Conservation (phyloP, 1,140 invertebrate species). For the Atta colombica region DNA sequence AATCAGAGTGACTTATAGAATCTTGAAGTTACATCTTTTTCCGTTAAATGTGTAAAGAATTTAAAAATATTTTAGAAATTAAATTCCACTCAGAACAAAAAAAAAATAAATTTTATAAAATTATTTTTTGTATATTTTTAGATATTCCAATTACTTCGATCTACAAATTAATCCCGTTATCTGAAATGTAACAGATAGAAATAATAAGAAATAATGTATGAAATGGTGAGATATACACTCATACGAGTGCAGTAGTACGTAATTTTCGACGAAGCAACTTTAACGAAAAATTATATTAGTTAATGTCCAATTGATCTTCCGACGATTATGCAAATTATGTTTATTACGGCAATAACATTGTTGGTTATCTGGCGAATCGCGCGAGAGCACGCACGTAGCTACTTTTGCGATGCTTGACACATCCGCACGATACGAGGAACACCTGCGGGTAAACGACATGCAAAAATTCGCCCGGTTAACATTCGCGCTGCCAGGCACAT, state of each 20-base stretch:
- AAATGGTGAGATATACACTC: background rate
- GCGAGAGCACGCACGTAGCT: constrained; percentile 22
- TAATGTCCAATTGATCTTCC: constrained; percentile 13
- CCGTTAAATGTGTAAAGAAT: background rate
- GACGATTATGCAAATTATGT: constrained; percentile 53
- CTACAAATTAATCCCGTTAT: background rate
- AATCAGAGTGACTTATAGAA: background rate
- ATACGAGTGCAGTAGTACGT: background rate
- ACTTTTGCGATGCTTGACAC: constrained; percentile 40
- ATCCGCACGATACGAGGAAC: constrained; percentile 50
- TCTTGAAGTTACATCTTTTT: background rate
- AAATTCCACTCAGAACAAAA: background rate
- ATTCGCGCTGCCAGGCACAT: constrained; percentile 62
- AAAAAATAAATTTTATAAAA: constrained; percentile 5
- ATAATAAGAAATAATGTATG: background rate
- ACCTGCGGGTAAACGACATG: constrained; percentile 42
- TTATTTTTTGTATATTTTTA: background rate
- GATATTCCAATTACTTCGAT: background rate
- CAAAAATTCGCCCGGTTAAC: constrained; percentile 57
- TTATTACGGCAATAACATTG: constrained; percentile 34
- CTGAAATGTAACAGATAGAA: background rate
- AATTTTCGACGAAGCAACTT: constrained; percentile 12
- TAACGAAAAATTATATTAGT: constrained; percentile 45
- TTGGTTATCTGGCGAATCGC: constrained; percentile 38
- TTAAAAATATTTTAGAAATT: background rate